phyloP scores from a whole-genome alignment of 2,888 invertebrate species.

The Hemistola chrysoprasaria region DNA sequence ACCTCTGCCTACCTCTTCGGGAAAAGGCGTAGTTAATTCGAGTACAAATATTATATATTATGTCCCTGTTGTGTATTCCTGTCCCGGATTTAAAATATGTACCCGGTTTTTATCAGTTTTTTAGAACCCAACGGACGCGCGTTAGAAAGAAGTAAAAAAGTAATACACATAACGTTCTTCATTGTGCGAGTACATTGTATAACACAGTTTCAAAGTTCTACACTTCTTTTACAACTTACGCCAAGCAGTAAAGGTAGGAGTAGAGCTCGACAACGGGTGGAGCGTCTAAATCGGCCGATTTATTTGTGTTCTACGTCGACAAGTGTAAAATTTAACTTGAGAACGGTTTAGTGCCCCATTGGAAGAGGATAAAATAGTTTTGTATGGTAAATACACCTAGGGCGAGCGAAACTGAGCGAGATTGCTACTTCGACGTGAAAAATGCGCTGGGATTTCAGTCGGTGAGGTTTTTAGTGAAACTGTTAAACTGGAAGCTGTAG shows the following conservation, averaged over 20 bases:
- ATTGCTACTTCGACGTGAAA: slow-evolving; percentile 25
- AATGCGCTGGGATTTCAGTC: slow-evolving; percentile 14
- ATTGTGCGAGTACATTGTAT: no score
- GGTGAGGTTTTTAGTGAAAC: no score
- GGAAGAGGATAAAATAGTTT: slow-evolving; percentile 48
- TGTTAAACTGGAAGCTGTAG: no score
- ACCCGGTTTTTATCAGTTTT: no score
- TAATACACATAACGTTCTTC: background rate
- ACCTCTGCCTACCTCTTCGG: no score
- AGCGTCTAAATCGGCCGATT: slow-evolving; percentile 58
- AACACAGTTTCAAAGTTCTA: slow-evolving; percentile 11
- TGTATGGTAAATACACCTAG: slow-evolving; percentile 37
- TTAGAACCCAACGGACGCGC: background rate
- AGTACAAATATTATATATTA: no score
- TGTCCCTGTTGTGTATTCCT: no score
- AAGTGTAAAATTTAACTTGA: slow-evolving; percentile 54
- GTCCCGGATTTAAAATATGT: no score
- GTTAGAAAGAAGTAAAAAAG: no score
- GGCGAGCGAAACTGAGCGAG: slow-evolving; percentile 22
- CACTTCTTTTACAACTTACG: slow-evolving; percentile 6
- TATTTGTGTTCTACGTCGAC: slow-evolving; percentile 53
- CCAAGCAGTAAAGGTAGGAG: slow-evolving; percentile 27
- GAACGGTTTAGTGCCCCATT: slow-evolving; percentile 56
- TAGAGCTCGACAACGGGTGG: slow-evolving; percentile 31
- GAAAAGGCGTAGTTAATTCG: no score